phyloP scores from a whole-genome alignment of 2,888 invertebrate species.

The Zaprionus obscuricornis region DNA sequence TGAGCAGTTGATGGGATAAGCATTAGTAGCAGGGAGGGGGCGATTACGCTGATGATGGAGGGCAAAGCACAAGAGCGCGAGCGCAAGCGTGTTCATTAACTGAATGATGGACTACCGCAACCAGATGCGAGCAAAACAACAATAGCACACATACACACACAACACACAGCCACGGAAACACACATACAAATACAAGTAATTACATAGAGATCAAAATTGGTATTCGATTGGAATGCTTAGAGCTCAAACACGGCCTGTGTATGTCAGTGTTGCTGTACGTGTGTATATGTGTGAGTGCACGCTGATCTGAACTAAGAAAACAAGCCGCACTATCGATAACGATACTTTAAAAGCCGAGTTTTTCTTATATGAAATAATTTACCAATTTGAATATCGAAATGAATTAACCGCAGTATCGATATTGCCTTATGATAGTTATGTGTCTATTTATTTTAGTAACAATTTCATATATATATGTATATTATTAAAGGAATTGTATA shows the following conservation, averaged over 20 bases:
- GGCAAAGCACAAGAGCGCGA: slow-evolving; percentile 15
- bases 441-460: too few relatives aligned
- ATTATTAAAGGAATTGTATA: too few relatives aligned
- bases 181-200: too few relatives aligned
- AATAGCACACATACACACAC: slow-evolving; percentile 15
- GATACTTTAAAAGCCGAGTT: slow-evolving; percentile 11
- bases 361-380: too few relatives aligned
- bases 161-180: too few relatives aligned
- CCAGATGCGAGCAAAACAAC: slow-evolving; percentile 52
- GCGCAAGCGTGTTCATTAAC: slow-evolving; percentile 54
- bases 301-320: too few relatives aligned
- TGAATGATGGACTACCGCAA: slow-evolving; percentile 69
- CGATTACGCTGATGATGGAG: slow-evolving; percentile 2
- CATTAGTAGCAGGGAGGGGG: too few relatives aligned
- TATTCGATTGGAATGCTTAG: slow-evolving; percentile 53
- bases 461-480: too few relatives aligned
- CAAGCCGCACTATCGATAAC: slow-evolving; percentile 34
- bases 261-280: background rate
- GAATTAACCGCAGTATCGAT: background rate
- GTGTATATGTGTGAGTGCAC: background rate
- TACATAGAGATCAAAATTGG: slow-evolving; percentile 34
- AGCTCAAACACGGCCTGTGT: background rate
- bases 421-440: too few relatives aligned
- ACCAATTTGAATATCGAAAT: too few relatives aligned
- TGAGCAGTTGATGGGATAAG: too few relatives aligned